Evolutionary conservation across 1,140 invertebrate genomes (phyloP).

Genomic region (Hesperophylax magnus): DNA sequence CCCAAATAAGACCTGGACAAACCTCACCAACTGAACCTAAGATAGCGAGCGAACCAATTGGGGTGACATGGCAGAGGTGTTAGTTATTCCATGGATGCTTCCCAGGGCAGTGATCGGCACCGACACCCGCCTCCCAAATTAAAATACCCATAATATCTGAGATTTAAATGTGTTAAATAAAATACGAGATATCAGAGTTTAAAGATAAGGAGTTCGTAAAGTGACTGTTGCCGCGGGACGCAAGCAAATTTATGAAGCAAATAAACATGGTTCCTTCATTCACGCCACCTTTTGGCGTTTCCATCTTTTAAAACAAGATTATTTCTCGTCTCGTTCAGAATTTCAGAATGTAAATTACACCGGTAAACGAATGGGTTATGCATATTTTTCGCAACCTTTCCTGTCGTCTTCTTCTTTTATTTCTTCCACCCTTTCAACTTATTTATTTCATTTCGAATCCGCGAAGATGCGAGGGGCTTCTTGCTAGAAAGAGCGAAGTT

Average conservation of each 20-base stretch:
- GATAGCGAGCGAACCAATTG: too few relatives aligned
- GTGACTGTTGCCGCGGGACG: not conserved
- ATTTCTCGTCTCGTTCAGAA: not conserved
- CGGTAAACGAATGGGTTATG: constrained; percentile 5
- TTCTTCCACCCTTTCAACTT: not conserved
- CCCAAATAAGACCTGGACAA: too few relatives aligned
- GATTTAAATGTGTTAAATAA: too few relatives aligned
- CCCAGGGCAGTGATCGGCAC: too few relatives aligned
- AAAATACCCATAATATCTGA: too few relatives aligned
- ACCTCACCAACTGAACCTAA: too few relatives aligned
- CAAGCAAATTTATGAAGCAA: constrained; percentile 3
- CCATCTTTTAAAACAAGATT: constrained; percentile 10
- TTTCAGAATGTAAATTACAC: constrained; percentile 4
- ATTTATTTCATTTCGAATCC: not conserved
- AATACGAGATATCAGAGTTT: too few relatives aligned
- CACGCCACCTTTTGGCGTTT: not conserved
- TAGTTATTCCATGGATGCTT: too few relatives aligned
- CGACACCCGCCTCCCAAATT: too few relatives aligned
- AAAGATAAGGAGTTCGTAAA: too few relatives aligned
- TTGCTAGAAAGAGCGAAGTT: too few relatives aligned
- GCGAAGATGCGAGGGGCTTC: not conserved
- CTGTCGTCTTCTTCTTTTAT: not conserved
- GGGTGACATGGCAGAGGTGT: too few relatives aligned
- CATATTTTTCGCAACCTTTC: not conserved
- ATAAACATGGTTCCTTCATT: not conserved